These are phyloP conservation scores for Macaria notata DNA, from an alignment of 2,888 invertebrate species.

Conservation along the genomic window DNA sequence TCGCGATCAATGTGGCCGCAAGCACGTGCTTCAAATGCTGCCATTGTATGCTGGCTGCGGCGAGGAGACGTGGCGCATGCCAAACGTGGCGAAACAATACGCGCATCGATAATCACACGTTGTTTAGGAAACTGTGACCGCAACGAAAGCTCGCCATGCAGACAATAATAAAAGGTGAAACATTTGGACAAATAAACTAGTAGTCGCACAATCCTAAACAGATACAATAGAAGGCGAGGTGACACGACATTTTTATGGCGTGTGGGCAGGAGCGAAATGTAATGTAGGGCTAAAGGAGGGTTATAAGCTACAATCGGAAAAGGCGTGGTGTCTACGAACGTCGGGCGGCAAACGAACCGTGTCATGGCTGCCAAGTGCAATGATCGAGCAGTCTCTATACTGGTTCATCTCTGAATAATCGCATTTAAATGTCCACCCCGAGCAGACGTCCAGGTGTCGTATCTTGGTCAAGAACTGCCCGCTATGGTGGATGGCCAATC, in stretches of 20 bases:
- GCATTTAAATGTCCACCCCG: conserved; percentile 19
- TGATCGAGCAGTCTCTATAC: conserved; percentile 30
- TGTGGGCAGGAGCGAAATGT: conserved; percentile 38
- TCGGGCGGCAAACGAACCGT: conserved; percentile 47
- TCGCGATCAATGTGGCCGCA: conserved; percentile 68
- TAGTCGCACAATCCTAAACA: conserved; percentile 31
- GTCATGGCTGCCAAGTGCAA: conserved; percentile 38
- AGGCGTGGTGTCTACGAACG: conserved; percentile 54
- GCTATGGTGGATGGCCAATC: conserved; percentile 36
- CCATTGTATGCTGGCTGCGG: conserved; percentile 74
- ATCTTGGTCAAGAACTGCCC: conserved; percentile 31
- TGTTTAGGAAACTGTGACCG: conserved; percentile 60
- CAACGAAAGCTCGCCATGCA: conserved; percentile 61
- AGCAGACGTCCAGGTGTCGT: conserved; percentile 27
- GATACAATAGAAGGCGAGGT: conserved; percentile 62
- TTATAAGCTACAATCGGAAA: conserved; percentile 53
- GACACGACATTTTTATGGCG: conserved; percentile 35
- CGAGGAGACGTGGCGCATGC: conserved; percentile 67
- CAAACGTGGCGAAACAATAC: conserved; percentile 72
- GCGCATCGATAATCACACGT: conserved; percentile 67
- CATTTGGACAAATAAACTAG: conserved; percentile 65
- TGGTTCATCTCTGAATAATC: conserved; percentile 8
- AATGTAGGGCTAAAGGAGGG: conserved; percentile 28
- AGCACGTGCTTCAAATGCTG: conserved; percentile 72
- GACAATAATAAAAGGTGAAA: conserved; percentile 60